These are phyloP conservation scores for Microcebus murinus DNA, from an alignment of 2,113 vertebrate species.

Conservation along the genomic window DNA sequence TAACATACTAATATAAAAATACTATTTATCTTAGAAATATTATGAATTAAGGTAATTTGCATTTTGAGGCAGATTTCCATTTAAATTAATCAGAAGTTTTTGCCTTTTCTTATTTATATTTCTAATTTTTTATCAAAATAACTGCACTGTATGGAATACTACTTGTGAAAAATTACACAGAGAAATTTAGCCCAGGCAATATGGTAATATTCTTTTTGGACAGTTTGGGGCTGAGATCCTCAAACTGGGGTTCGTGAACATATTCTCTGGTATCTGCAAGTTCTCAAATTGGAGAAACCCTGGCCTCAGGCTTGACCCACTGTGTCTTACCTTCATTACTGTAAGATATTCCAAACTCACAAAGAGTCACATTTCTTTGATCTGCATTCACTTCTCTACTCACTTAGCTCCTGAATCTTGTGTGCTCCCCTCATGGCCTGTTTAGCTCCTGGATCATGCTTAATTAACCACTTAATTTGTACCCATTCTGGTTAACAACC, in stretches of 20 bases:
- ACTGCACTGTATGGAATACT: not conserved
- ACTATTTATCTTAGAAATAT: conserved; percentile 8
- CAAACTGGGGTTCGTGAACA: not conserved
- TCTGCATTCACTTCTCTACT: not conserved
- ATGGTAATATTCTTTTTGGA: not conserved
- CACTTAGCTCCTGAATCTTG: not conserved
- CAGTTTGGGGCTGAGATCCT: not conserved
- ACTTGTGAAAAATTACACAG: not conserved
- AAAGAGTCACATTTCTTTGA: not conserved
- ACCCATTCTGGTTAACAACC: not conserved
- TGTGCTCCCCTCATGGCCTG: not conserved
- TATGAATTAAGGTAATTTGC: conserved; percentile 4
- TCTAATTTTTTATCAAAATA: not conserved
- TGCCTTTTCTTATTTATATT: not conserved
- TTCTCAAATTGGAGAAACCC: not conserved
- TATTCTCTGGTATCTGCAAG: not conserved
- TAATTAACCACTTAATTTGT: not conserved
- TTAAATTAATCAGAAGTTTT: not conserved
- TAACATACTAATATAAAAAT: not conserved
- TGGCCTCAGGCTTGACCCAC: not conserved
- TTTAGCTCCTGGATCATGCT: not conserved
- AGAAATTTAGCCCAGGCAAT: not conserved
- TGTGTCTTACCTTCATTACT: not conserved
- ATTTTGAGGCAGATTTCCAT: not conserved
- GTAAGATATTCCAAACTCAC: not conserved